Evolutionary conservation across 1,140 invertebrate genomes (phyloP).

Genomic region (Bicyclus anynana): DNA sequence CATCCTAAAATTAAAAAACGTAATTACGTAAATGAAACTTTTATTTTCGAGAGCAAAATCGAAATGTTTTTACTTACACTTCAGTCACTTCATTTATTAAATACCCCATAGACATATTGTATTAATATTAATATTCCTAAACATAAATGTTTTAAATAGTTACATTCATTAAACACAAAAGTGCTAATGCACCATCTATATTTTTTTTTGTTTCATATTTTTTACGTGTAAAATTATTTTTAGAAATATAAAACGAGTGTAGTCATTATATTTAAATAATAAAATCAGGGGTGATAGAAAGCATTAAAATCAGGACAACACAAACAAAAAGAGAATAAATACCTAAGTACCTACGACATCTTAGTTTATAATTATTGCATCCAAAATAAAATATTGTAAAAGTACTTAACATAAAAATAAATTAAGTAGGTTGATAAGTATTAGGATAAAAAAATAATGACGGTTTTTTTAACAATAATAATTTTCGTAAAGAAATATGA

Average conservation of each 20-base stretch:
- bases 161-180: constrained; percentile 3
- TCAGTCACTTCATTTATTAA: constrained; percentile 72
- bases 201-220: neutral
- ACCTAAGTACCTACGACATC: neutral
- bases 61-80: constrained; percentile 30
- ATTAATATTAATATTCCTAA: too few relatives aligned
- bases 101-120: too few relatives aligned
- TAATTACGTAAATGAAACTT: constrained; percentile 20
- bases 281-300: neutral
- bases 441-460: too few relatives aligned
- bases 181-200: neutral
- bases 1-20: neutral
- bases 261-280: neutral
- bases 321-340: neutral
- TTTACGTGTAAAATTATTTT: too few relatives aligned
- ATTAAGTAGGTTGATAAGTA: too few relatives aligned
- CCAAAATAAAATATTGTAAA: neutral
- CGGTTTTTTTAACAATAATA: neutral
- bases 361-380: neutral
- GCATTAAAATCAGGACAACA: neutral
- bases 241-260: too few relatives aligned
- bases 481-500: neutral
- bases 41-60: constrained; percentile 61
- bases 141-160: constrained; percentile 12
- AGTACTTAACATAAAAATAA: neutral